Conservation (phyloP, 2,797 vertebrate genomes). For the Leucoraja ocellata region DNA sequence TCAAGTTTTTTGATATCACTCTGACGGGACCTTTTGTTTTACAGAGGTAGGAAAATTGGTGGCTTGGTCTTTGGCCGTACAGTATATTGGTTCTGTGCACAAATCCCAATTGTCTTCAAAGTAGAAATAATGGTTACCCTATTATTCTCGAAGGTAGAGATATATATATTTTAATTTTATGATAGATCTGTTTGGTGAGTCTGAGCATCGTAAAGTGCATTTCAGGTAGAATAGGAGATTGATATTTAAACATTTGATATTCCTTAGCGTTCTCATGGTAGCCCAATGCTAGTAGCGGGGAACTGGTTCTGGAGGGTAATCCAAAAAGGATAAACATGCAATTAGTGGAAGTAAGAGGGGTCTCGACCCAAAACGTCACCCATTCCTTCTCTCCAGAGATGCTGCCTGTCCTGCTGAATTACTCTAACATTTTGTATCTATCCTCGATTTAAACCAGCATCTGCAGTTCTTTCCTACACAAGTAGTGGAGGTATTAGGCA, state of each 20-base stretch:
- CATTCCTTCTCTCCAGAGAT: too few species aligned
- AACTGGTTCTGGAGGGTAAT: background rate
- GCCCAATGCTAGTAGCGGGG: background rate
- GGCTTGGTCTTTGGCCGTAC: background rate
- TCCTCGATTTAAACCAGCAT: too few species aligned
- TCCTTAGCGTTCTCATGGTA: background rate
- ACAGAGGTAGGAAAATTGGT: background rate
- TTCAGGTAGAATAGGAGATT: background rate
- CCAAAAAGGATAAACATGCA: too few species aligned
- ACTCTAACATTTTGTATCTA: too few species aligned
- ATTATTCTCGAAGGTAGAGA: background rate
- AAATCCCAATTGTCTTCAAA: conserved; percentile 3
- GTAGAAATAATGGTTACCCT: background rate
- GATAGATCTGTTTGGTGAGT: background rate
- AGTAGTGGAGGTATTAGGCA: background rate
- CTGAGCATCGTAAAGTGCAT: background rate
- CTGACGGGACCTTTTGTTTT: background rate
- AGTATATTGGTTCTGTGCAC: background rate
- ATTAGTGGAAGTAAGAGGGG: background rate
- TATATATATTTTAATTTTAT: too few species aligned
- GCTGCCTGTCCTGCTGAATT: too few species aligned
- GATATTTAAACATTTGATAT: too few species aligned
- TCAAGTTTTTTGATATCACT: background rate
- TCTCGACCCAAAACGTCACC: too few species aligned
- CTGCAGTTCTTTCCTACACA: too few species aligned